Conservation (phyloP, 2,113 vertebrate species). For the Ovis canadensis region DNA sequence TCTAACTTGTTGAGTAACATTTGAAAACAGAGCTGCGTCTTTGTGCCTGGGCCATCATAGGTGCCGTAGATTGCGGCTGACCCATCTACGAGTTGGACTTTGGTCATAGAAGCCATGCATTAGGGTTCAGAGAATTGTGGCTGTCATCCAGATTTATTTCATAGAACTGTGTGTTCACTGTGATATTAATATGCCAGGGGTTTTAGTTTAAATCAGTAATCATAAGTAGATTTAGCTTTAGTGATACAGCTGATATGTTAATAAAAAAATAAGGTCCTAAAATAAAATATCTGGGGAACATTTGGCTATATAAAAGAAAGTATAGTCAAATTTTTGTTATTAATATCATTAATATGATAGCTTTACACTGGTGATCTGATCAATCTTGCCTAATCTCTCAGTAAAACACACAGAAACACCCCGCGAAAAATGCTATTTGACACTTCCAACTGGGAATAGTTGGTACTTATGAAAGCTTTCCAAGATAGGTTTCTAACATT, state of each 20-base stretch:
- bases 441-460: neutral
- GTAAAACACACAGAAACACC: neutral
- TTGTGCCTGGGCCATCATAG: neutral
- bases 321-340: neutral
- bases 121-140: neutral
- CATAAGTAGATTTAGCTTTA: neutral
- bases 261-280: neutral
- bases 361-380: neutral
- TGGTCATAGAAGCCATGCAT: fast-evolving
- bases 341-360: neutral
- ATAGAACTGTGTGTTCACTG: neutral
- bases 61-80: neutral
- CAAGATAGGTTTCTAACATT: neutral
- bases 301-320: neutral
- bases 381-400: neutral
- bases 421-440: neutral
- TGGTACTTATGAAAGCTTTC: neutral
- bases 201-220: neutral
- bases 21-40: neutral
- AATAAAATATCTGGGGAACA: neutral
- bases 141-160: neutral
- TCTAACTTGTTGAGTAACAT: neutral
- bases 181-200: neutral
- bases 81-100: neutral
- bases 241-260: neutral